These are phyloP conservation scores for Glareola pratincola DNA, from an alignment of 2,113 vertebrate genomes.

Conservation along the genomic window DNA sequence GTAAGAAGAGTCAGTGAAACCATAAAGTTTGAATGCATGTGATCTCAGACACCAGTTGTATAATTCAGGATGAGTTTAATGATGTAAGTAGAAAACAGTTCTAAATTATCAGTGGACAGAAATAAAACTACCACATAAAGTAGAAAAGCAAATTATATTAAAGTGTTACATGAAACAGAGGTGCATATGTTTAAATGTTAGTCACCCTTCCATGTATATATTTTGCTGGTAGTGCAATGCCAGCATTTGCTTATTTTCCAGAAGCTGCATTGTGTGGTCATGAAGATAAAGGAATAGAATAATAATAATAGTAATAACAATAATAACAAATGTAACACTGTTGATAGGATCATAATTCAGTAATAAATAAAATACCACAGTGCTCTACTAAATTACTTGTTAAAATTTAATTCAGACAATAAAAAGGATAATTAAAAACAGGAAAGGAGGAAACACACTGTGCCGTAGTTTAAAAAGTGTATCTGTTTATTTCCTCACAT, in stretches of 20 bases:
- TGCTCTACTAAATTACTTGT: background rate
- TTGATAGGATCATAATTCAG: background rate
- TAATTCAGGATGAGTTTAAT: background rate
- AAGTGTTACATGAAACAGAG: background rate
- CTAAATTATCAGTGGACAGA: background rate
- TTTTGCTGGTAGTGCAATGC: background rate
- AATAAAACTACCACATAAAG: slow-evolving; percentile 6
- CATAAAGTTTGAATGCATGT: background rate
- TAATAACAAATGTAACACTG: background rate
- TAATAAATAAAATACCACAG: background rate
- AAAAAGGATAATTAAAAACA: background rate
- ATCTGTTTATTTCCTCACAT: background rate
- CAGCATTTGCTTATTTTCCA: background rate
- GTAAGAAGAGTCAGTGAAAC: background rate
- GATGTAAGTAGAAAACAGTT: background rate
- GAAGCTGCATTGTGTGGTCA: background rate
- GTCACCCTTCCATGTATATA: background rate
- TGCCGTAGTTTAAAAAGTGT: background rate
- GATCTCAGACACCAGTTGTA: background rate
- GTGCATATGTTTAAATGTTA: background rate
- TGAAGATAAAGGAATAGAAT: background rate
- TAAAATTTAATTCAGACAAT: background rate
- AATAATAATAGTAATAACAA: background rate
- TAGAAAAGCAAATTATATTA: background rate
- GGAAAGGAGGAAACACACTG: background rate